Percentiles rank a stretch among this genome's conserved stretches.
phyloP scores from a whole-genome alignment of 2,888 invertebrate genomes.

The Euphydryas editha region DNA sequence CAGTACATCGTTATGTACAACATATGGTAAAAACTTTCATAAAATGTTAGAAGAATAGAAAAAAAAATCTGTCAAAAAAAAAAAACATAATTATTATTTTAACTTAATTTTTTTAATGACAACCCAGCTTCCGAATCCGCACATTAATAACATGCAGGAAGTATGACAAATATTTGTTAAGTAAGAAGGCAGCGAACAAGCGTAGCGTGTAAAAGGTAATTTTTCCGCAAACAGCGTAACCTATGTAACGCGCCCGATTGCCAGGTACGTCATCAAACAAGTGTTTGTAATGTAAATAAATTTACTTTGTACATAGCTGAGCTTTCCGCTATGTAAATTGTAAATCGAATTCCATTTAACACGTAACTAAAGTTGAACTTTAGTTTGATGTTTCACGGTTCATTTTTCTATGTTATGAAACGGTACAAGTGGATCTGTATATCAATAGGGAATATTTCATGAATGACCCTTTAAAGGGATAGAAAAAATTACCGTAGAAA shows the following conservation, averaged over 20 bases:
- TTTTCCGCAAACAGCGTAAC: slow-evolving; percentile 29
- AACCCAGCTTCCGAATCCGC: background rate
- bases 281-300: slow-evolving; percentile 37
- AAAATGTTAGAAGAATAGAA: too few species aligned
- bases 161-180: slow-evolving; percentile 5
- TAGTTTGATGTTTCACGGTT: background rate
- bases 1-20: too few species aligned
- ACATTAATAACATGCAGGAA: background rate
- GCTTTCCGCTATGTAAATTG: slow-evolving; percentile 22
- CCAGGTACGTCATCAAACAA: slow-evolving; percentile 29
- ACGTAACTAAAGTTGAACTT: slow-evolving; percentile 15
- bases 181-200: background rate
- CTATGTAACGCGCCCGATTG: slow-evolving; percentile 27
- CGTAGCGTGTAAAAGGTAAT: slow-evolving; percentile 19
- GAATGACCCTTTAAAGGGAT: slow-evolving; percentile 21
- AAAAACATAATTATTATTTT: too few species aligned
- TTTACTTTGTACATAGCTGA: slow-evolving; percentile 28
- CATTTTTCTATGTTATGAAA: slow-evolving; percentile 4
- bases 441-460: slow-evolving; percentile 27
- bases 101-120: background rate
- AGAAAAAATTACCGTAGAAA: slow-evolving; percentile 26
- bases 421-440: slow-evolving; percentile 13
- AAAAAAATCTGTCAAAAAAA: too few species aligned
- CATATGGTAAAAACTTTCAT: too few species aligned
- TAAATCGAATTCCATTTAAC: slow-evolving; percentile 13